Evolutionary conservation across 2,888 invertebrate species (phyloP).

Genomic region (Dryadula phaetusa): DNA sequence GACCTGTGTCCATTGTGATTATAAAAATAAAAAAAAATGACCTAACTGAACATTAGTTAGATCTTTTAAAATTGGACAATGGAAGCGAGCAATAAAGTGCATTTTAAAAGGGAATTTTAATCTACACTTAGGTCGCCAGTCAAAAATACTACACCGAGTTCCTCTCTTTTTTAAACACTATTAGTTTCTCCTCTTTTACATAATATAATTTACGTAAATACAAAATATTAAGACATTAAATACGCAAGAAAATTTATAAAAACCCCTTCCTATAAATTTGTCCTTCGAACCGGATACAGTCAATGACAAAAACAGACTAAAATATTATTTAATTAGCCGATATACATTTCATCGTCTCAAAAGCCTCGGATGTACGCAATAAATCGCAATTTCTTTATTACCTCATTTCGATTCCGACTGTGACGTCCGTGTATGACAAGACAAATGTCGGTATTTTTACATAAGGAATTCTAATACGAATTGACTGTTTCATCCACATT

Average conservation of each 20-base stretch:
- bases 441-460: constrained; percentile 68
- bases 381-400: constrained; percentile 72
- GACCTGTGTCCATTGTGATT: too few relatives aligned
- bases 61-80: too few relatives aligned
- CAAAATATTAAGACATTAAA: neutral
- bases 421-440: constrained; percentile 60
- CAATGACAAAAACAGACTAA: constrained; percentile 44
- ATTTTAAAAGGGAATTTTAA: too few relatives aligned
- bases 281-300: constrained; percentile 24
- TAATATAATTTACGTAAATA: neutral
- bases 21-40: too few relatives aligned
- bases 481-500: neutral
- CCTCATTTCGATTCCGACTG: constrained; percentile 64
- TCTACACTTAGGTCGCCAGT: too few relatives aligned
- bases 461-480: constrained; percentile 53
- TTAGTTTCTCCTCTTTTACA: too few relatives aligned
- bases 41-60: too few relatives aligned
- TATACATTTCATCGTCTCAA: constrained; percentile 62
- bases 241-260: neutral
- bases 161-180: too few relatives aligned
- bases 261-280: neutral
- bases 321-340: constrained; percentile 65
- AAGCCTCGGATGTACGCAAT: constrained; percentile 62
- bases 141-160: too few relatives aligned
- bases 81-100: too few relatives aligned